A percentile compares a stretch with the other conserved stretches of the same genome.
Evolutionary conservation across 2,113 vertebrate genomes (phyloP).

Genomic region (Chlamydotis undulata): DNA sequence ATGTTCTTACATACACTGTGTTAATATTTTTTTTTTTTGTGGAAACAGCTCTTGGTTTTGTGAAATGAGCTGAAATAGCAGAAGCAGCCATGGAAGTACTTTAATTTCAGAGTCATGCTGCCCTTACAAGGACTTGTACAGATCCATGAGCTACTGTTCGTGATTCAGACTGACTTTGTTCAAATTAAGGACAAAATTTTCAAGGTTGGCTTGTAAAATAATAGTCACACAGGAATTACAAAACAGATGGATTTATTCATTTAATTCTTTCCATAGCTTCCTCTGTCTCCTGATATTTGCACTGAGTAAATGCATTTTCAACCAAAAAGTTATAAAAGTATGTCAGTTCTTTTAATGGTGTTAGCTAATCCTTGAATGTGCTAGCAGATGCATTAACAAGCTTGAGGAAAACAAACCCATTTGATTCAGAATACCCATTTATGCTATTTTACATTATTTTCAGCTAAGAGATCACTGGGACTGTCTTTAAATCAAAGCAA

Average conservation of each 20-base stretch:
- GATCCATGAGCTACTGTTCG: not conserved
- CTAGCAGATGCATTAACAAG: not conserved
- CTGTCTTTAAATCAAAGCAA: conserved; percentile 12
- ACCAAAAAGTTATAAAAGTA: not conserved
- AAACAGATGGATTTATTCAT: not conserved
- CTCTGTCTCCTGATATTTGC: not conserved
- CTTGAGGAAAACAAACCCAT: not conserved
- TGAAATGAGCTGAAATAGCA: not conserved
- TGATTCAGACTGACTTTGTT: not conserved
- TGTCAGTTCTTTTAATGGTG: not conserved
- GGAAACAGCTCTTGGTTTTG: not conserved
- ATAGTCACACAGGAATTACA: not conserved
- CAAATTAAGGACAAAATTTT: not conserved
- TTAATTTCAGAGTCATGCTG: not conserved
- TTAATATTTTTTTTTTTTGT: not conserved
- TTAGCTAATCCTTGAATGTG: not conserved
- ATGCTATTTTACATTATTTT: not conserved
- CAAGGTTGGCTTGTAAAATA: not conserved
- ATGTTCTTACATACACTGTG: not conserved
- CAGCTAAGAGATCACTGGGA: not conserved
- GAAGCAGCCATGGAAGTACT: not conserved
- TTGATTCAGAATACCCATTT: not conserved
- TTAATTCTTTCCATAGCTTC: not conserved
- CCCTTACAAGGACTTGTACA: not conserved
- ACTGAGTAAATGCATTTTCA: not conserved